Percentiles rank a stretch among this genome's conserved stretches.
These are phyloP conservation scores for Synergus laeviventris DNA, from an alignment of 2,888 invertebrate species.

Conservation along the genomic window DNA sequence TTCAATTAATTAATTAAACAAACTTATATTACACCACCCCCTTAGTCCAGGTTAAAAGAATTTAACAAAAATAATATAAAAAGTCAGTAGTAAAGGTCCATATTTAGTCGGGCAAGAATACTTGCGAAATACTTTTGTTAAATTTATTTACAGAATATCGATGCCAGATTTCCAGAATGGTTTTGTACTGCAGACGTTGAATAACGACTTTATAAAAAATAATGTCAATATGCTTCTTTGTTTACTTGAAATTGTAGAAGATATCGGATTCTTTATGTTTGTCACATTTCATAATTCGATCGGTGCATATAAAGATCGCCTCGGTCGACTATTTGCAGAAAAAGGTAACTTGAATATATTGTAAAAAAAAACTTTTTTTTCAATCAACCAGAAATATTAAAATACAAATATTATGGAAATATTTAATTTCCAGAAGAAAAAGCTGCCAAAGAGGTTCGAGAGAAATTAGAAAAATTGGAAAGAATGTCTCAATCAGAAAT, in stretches of 20 bases:
- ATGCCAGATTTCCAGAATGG: constrained; percentile 61
- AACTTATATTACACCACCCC: background rate
- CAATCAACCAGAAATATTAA: background rate
- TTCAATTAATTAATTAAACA: background rate
- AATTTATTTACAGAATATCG: constrained; percentile 56
- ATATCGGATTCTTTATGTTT: constrained; percentile 60
- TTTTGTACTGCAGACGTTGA: constrained; percentile 66
- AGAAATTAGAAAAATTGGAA: constrained; percentile 55
- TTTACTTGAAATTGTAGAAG: constrained; percentile 61
- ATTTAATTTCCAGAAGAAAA: constrained; percentile 43
- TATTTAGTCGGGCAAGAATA: too few species aligned
- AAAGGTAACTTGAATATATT: constrained; percentile 42
- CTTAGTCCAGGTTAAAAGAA: too few species aligned
- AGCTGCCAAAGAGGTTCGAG: constrained; percentile 33
- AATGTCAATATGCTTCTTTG: constrained; percentile 52
- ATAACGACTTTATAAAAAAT: constrained; percentile 61
- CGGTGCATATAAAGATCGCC: constrained; percentile 51
- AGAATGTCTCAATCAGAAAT: constrained; percentile 63
- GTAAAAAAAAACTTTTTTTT: background rate
- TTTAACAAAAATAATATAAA: too few species aligned
- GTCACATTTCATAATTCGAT: constrained; percentile 65
- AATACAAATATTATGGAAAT: background rate
- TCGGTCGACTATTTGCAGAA: constrained; percentile 45
- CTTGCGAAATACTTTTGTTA: too few species aligned
- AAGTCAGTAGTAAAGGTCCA: too few species aligned